A percentile compares a stretch with the other conserved stretches of the same genome.
Evolutionary conservation across 2,113 vertebrate species (phyloP).

Genomic region (Synodontis membranacea): DNA sequence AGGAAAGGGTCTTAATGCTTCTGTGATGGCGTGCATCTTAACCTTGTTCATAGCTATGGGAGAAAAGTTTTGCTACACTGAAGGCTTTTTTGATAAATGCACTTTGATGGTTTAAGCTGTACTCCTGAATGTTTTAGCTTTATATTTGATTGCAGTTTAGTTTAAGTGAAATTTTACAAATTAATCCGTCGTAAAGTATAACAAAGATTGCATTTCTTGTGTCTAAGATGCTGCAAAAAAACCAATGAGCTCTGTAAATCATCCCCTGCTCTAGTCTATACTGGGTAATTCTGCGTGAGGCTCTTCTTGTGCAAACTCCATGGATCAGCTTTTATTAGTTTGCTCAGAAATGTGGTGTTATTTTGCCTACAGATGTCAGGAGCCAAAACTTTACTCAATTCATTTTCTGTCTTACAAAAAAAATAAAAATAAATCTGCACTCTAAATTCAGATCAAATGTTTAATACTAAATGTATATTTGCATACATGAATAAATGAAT

Average conservation of each 20-base stretch:
- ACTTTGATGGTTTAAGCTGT: constrained; percentile 41
- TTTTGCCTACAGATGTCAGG: neutral
- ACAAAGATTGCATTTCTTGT: neutral
- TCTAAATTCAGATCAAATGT: neutral
- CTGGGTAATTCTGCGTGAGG: neutral
- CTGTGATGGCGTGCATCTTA: constrained; percentile 44
- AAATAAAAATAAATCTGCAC: too few relatives aligned
- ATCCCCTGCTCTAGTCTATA: neutral
- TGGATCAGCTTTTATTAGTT: constrained; percentile 3
- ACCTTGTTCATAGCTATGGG: constrained; percentile 45
- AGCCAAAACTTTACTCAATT: neutral
- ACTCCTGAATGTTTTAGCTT: constrained; percentile 12
- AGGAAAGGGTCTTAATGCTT: constrained; percentile 33
- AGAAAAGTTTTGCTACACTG: constrained; percentile 10
- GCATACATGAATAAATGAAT: neutral
- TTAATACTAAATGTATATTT: neutral
- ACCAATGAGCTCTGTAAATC: neutral
- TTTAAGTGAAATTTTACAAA: neutral
- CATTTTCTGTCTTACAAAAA: neutral
- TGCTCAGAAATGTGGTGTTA: neutral
- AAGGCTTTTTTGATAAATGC: constrained; percentile 30
- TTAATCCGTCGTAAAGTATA: neutral
- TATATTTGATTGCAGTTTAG: neutral
- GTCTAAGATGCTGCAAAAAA: constrained; percentile 6
- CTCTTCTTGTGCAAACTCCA: neutral